Evolutionary conservation across 2,113 vertebrate species (phyloP).

Genomic region (Nothocercus julius): DNA sequence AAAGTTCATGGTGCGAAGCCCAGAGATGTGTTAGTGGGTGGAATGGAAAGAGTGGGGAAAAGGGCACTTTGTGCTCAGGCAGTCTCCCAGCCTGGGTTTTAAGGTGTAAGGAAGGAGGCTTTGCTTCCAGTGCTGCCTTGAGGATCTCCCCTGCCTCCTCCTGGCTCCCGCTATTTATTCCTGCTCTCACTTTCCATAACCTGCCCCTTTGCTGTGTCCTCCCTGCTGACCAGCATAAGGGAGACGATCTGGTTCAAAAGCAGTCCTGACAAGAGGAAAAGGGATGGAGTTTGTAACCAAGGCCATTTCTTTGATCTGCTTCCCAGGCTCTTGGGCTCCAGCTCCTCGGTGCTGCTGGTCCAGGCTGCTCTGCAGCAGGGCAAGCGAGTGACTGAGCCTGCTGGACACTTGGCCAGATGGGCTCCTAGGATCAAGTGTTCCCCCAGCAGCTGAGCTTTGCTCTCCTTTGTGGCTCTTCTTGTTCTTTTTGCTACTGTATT

Average conservation of each 20-base stretch:
- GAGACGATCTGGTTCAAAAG: too few relatives aligned
- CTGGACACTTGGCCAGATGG: accelerated
- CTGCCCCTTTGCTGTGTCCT: too few relatives aligned
- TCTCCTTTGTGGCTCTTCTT: not conserved
- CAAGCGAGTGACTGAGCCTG: not conserved
- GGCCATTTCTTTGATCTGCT: too few relatives aligned
- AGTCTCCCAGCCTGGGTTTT: not conserved
- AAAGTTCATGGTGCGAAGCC: not conserved
- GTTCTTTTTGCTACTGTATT: not conserved
- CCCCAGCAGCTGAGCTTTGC: not conserved
- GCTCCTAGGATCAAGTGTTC: not conserved
- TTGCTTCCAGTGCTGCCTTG: not conserved
- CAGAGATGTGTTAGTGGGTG: not conserved
- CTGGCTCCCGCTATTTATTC: not conserved
- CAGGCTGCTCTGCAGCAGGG: not conserved
- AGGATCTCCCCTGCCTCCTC: not conserved
- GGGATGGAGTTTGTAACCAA: too few relatives aligned
- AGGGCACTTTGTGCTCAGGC: not conserved
- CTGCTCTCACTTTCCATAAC: not conserved
- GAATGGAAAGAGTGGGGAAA: not conserved
- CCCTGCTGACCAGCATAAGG: too few relatives aligned
- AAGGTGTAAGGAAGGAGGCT: not conserved
- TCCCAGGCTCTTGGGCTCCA: not conserved
- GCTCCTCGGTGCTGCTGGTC: not conserved
- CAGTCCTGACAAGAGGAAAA: too few relatives aligned